Conservation (phyloP, 53 echinoderm and acorn worm species). For the Crossaster papposus region DNA sequence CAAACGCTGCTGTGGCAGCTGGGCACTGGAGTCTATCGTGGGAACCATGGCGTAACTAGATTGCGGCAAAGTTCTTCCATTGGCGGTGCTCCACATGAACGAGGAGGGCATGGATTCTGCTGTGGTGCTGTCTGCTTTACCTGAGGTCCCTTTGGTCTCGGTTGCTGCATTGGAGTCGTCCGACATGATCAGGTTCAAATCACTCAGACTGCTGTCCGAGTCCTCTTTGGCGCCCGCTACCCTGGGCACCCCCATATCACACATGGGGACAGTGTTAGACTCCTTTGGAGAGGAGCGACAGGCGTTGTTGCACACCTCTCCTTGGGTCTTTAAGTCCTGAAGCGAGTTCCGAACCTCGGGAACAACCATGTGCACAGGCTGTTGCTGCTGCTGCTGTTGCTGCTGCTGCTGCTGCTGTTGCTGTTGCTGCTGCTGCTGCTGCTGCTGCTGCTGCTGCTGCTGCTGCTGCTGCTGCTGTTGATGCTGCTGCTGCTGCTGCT, state of each 20-base stretch:
- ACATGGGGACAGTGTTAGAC: conserved; percentile 63
- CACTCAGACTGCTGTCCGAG: conserved; percentile 79
- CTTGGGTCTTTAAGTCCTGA: conserved; percentile 28
- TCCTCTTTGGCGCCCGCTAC: conserved; percentile 75
- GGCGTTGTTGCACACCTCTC: conserved; percentile 49
- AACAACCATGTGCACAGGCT: conserved; percentile 35
- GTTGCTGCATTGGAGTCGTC: conserved; percentile 80
- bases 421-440: conserved; percentile 66
- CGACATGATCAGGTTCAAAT: conserved; percentile 76
- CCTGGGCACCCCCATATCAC: conserved; percentile 63
- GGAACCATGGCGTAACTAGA: conserved; percentile 48
- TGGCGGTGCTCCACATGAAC: conserved; percentile 37
- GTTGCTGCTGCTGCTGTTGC: conserved; percentile 53
- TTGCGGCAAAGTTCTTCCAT: conserved; percentile 57
- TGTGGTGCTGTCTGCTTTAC: conserved; percentile 87
- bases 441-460: conserved; percentile 51
- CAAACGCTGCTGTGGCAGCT: conserved; percentile 5
- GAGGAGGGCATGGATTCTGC: conserved; percentile 34
- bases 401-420: conserved; percentile 65
- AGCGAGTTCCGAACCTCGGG: conserved; percentile 51
- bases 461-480: conserved; percentile 51
- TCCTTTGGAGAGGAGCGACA: conserved; percentile 54
- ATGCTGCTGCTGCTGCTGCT: conserved; percentile 49
- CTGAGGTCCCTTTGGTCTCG: conserved; percentile 67
- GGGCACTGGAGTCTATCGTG: conserved; percentile 44